Base-by-base conservation (phyloP, 2,888 invertebrate genomes). In the Melinaea menophilus region DNA sequence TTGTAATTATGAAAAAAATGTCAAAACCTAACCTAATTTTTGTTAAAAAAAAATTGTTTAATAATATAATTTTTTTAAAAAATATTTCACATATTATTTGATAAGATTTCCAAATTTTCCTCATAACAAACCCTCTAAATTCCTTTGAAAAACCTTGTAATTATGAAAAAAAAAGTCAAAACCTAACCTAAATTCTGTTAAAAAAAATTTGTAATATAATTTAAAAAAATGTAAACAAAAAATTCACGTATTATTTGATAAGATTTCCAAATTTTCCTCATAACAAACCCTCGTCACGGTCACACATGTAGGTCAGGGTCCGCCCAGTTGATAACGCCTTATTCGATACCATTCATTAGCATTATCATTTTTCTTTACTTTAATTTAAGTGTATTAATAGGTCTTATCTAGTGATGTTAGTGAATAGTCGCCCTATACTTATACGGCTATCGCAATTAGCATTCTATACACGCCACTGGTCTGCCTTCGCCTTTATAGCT, bases 231-330 rank as follows among this genome's bases (percentile, higher is more conserved):
- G 22, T 22, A 22, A 22, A 22, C 0, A 22, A 9, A 41, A 41
- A 41, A 2, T 9, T 9, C 7, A 41, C 11, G 3, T 41, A 11
- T 11, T 41, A 9, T 41, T 2, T 41, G 11, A 41, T 11, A 11
- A 41, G 37, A 7, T 37, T 9, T 41, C 41, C 41, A 9, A 41
- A 5, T 9, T 41, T 41, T 41, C 41, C 41, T 41, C 11, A 41
- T 9, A 41, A 9, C 2, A 41, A 41, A 63, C 65, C 67, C 62
- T 63, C 67, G 13, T n/a, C 48, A 58, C 63, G 67, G 67, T 65
- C 65, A 61, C 41, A 63, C 63, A 65, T 67, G 65, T 65, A 65
- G 65, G 67, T 67, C 67, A 67, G 22, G 67, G 67, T 65, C 55
- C 67, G 56, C 67, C 67, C 61, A 55, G 61, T 59, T 48, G 61